Conservation (phyloP, 2,797 vertebrate genomes). For the Taenioides sp. region DNA sequence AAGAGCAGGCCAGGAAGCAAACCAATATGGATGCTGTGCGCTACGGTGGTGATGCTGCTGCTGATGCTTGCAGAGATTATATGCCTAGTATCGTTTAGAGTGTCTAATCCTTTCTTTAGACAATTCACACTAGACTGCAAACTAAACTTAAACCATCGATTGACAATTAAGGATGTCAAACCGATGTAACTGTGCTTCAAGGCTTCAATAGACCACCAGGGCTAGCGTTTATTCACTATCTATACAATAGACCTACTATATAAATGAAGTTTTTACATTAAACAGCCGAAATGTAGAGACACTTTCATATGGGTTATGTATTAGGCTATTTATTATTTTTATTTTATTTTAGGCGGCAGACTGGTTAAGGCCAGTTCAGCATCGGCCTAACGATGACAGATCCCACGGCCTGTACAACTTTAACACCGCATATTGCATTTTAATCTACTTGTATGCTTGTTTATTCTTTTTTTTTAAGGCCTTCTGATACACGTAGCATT, state of each 20-base stretch:
- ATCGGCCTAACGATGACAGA: not conserved
- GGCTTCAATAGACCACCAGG: conserved; percentile 21
- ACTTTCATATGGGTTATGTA: not conserved
- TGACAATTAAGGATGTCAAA: not conserved
- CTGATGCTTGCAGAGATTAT: conserved; percentile 62
- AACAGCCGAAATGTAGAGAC: not conserved
- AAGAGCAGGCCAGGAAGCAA: conserved; percentile 67
- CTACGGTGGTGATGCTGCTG: conserved; percentile 57
- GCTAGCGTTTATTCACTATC: conserved; percentile 44
- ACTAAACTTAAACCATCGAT: conserved; percentile 2
- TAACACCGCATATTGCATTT: not conserved
- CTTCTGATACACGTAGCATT: not conserved
- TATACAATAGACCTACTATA: conserved; percentile 28
- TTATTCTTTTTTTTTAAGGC: not conserved
- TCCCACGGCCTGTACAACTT: not conserved
- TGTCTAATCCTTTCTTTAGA: conserved; percentile 48
- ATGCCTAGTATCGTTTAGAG: conserved; percentile 37
- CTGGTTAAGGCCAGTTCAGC: not conserved
- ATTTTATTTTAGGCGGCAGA: not conserved
- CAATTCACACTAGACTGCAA: conserved; percentile 12
- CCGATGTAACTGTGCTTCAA: conserved; percentile 11
- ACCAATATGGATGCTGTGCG: conserved; percentile 83
- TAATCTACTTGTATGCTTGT: not conserved
- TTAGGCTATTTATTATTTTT: not conserved
- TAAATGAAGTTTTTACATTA: not conserved